Base-by-base conservation (phyloP, 1,140 invertebrate species). In the Leptopilina clavipes region DNA sequence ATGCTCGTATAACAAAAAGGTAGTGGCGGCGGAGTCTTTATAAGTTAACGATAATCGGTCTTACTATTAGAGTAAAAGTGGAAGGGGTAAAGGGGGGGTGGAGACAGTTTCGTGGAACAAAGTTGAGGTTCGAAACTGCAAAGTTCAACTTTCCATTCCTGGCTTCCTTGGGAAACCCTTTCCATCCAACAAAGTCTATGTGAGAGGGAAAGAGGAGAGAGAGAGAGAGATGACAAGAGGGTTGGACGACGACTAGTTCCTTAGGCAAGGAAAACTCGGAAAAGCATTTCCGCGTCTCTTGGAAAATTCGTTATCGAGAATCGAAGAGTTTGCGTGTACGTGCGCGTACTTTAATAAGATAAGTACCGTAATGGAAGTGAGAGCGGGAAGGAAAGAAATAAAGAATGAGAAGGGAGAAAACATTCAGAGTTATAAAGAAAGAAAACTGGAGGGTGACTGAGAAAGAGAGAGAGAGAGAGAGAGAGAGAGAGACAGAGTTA, bases 251-350 rank as follows among this genome's bases (percentile, higher is more conserved):
- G 56, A 59, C 72, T 73, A 54, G 52, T 74, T 74, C 59, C 72
- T 59, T 73, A 75, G 79, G 70, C 70, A 73, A 37, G 73, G 80
- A 78, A 82, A 81, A 82, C 73, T 83, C 59, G 59, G 45, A 73
- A 71, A 83, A 83, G 81, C 79, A 83, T 84, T 86, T 84, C 83
- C 77, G 56, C 80, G 77, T 86, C 81, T 75, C 76, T 56, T 71
- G 70, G 80, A 82, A 85, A 86, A 85, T 85, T 87, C 80, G 82
- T 85, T 85, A 87, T 82, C 76, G 81, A 81, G 79, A 77, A 86
- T 83, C 78, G 83, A 82, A 75, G 82, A 85, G 81, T 82, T 81
- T 78, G 75, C 78, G 83, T 81, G 75, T 80, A 83, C 83, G 84
- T 79, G 81, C 70, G 74, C 80, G 82, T 82, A 83, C 74, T 79